Evolutionary conservation across 1,140 invertebrate species (phyloP), one percentile per base, ranked within the genome.

Genomic region (Caenorhabditis brenneri): DNA sequence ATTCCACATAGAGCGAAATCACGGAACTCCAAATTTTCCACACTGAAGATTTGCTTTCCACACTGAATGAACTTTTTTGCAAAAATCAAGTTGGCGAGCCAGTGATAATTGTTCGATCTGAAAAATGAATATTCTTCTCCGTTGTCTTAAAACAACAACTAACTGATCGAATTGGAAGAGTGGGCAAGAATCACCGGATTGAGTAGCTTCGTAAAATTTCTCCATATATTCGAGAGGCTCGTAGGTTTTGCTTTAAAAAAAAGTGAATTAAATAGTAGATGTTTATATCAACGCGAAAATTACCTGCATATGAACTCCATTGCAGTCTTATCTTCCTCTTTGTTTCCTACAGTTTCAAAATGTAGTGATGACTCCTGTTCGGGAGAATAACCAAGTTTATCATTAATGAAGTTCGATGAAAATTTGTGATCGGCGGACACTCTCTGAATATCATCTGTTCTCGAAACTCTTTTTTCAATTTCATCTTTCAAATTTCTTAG

Each of bases 1-100:
- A 74, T 74, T 24, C 33, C 36, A 42, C 65, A 74, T 3, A 74
- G 65, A 42, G 65, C n/a, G n/a, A 42, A 74, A 74, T 74, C 65
- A 4, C 65, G 65, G n/a, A 74, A 19, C 7, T 46, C 65, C 36
- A 24, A 46, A 12, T 74, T 46, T 24, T 74, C 65, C 15, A n/a
- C 36, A 24, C 1, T 4, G 22, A 74, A 74, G n/a, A 74, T 74
- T 3, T 46, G 6, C 2, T 29, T 36, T 24, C 65, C 65, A 24
- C 22, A 74, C 15, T 42, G n/a, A 42, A 74, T 42, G 15, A 39
- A 74, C 24, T 12, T 5, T 10, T 74, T 74, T 9, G n/a, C 65
- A 46, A 46, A 74, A 7, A 24, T 74, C 36, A 74, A 12, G 42
- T 74, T 74, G 4, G n/a, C 29, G 6, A 74, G 19, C 65, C 65